Evolutionary conservation across 2,888 invertebrate genomes (phyloP).

Genomic region (Timema cristinae): DNA sequence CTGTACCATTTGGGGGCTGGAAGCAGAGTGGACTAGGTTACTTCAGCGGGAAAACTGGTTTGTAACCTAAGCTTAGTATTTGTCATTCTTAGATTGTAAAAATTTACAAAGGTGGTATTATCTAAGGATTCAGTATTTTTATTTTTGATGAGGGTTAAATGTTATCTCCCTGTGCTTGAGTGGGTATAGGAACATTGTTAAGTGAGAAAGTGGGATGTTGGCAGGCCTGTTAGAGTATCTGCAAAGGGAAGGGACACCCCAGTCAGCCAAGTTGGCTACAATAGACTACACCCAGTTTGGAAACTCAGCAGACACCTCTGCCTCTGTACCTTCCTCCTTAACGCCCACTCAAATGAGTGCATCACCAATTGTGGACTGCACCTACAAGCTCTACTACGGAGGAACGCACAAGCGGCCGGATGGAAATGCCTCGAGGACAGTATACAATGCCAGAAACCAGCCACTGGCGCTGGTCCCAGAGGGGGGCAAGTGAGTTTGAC

Average conservation of each 20-base stretch:
- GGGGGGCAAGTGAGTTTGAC: constrained; percentile 30
- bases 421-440: constrained; percentile 42
- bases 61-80: constrained; percentile 31
- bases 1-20: constrained; percentile 48
- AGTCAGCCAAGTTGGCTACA: neutral
- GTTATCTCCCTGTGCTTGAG: too few species aligned
- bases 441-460: constrained; percentile 35
- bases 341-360: neutral
- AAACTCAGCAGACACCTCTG: neutral
- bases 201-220: neutral
- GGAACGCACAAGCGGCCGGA: constrained; percentile 49
- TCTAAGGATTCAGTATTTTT: too few species aligned
- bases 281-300: constrained; percentile 18
- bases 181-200: too few species aligned
- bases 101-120: too few species aligned
- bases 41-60: constrained; percentile 47
- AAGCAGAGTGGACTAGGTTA: constrained; percentile 51
- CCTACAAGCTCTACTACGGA: constrained; percentile 48
- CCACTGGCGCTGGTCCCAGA: constrained; percentile 32
- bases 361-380: constrained; percentile 28
- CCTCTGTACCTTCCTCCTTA: neutral
- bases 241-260: constrained; percentile 10
- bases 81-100: too few species aligned
- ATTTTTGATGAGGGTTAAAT: too few species aligned
- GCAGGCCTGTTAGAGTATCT: constrained; percentile 20